These are phyloP conservation scores for Trachemys scripta DNA, from an alignment of 2,113 vertebrate genomes.

Conservation along the genomic window DNA sequence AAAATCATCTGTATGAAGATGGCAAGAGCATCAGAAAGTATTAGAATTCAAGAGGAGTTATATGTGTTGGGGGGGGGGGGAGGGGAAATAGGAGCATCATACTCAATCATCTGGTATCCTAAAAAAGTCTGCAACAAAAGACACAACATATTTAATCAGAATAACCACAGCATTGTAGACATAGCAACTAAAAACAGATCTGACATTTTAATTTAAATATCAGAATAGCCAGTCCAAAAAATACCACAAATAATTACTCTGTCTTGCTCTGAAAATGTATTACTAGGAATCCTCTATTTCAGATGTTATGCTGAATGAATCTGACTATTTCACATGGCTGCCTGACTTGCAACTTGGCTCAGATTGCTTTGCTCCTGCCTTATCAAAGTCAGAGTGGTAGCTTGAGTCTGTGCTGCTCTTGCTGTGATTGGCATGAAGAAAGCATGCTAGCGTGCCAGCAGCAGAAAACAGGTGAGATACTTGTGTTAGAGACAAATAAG, in stretches of 20 bases:
- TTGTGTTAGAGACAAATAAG: not conserved
- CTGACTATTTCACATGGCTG: rapidly evolving
- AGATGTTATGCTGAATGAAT: not conserved
- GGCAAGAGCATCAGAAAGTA: slow-evolving; percentile 4
- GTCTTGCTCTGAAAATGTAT: not conserved
- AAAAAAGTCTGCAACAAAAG: slow-evolving; percentile 41
- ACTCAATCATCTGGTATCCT: slow-evolving; percentile 21
- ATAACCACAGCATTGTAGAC: not conserved
- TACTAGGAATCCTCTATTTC: not conserved
- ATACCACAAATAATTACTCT: not conserved
- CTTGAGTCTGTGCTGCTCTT: rapidly evolving
- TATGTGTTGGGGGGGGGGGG: not conserved
- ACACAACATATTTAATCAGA: slow-evolving; percentile 25
- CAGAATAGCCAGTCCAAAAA: not conserved
- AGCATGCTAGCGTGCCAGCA: rapidly evolving
- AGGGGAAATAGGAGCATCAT: slow-evolving; percentile 17
- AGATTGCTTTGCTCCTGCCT: rapidly evolving
- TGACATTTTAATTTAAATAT: slow-evolving; percentile 57
- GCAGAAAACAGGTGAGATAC: not conserved
- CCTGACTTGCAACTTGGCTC: rapidly evolving
- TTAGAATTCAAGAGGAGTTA: slow-evolving; percentile 49
- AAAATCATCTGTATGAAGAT: slow-evolving; percentile 30
- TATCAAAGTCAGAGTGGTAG: rapidly evolving
- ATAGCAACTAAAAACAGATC: slow-evolving; percentile 18
- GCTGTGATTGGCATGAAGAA: not conserved